Conservation (phyloP, 1,140 invertebrate genomes). For the Bombus confusus region DNA sequence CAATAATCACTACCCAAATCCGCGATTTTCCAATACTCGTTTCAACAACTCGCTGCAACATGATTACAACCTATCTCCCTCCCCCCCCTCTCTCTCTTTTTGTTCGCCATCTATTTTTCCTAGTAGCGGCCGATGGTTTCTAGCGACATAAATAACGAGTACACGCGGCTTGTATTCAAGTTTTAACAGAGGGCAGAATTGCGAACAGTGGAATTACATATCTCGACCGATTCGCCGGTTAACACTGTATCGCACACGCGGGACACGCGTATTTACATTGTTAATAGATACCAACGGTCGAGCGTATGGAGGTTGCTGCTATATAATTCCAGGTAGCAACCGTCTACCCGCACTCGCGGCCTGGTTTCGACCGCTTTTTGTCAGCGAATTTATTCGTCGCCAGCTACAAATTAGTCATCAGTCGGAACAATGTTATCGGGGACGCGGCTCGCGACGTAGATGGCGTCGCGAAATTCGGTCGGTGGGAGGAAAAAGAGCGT, state of each 20-base stretch:
- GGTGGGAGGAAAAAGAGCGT: not conserved
- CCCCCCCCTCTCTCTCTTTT: not conserved
- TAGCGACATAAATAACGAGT: conserved; percentile 53
- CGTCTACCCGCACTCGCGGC: conserved; percentile 20
- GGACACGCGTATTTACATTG: conserved; percentile 65
- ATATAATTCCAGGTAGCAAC: conserved; percentile 44
- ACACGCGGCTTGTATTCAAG: conserved; percentile 53
- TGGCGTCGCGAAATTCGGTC: conserved; percentile 9
- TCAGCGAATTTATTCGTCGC: conserved; percentile 40
- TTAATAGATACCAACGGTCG: conserved; percentile 58
- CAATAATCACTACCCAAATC: not conserved
- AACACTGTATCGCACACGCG: conserved; percentile 56
- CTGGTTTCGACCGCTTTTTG: conserved; percentile 29
- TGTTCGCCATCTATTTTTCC: not conserved
- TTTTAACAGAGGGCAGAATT: conserved; percentile 67
- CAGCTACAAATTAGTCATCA: conserved; percentile 45
- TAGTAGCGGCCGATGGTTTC: not conserved
- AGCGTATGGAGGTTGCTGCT: not conserved
- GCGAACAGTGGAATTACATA: conserved; percentile 71
- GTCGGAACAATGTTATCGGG: conserved; percentile 36
- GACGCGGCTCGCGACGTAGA: not conserved
- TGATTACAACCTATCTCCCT: conserved; percentile 39
- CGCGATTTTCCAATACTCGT: not conserved
- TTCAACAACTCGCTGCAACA: not conserved
- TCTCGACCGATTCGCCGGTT: conserved; percentile 49